A percentile compares a stretch with the other conserved stretches of the same genome.
Conservation (phyloP, 2,888 invertebrate species). For the Laothoe populi region DNA sequence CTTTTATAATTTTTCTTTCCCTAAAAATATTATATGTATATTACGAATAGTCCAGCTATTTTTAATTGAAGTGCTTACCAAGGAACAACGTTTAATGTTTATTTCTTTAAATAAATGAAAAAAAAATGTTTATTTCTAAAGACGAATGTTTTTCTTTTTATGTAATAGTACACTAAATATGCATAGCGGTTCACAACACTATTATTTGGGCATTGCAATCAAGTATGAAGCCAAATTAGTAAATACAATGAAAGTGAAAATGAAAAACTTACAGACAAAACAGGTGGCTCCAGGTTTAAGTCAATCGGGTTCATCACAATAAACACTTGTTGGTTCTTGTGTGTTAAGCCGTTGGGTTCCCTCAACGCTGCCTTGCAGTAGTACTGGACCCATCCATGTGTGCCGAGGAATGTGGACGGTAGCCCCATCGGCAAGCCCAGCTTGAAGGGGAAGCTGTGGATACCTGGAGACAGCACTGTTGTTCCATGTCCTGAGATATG, state of each 20-base stretch:
- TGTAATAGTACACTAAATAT: too few relatives aligned
- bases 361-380: conserved; percentile 95
- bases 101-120: too few relatives aligned
- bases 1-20: too few relatives aligned
- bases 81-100: too few relatives aligned
- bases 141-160: too few relatives aligned
- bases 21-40: too few relatives aligned
- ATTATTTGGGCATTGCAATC: too few relatives aligned
- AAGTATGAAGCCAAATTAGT: neutral
- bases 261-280: conserved; percentile 89
- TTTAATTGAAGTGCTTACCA: too few relatives aligned
- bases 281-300: conserved; percentile 94
- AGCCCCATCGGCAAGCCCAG: conserved; percentile 94
- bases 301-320: conserved; percentile 98
- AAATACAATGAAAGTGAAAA: neutral
- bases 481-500: conserved; percentile 90
- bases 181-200: too few relatives aligned
- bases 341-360: conserved; percentile 94
- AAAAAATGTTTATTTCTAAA: too few relatives aligned
- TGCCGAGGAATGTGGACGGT: conserved; percentile 96
- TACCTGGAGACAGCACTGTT: conserved; percentile 94
- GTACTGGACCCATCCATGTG: conserved; percentile 98
- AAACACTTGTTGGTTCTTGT: conserved; percentile 98
- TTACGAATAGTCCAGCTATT: too few relatives aligned
- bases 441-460: conserved; percentile 98